Percentiles rank a stretch among this genome's conserved stretches.
phyloP scores from a whole-genome alignment of 2,797 vertebrate species.

The Syngnathus rostellatus region DNA sequence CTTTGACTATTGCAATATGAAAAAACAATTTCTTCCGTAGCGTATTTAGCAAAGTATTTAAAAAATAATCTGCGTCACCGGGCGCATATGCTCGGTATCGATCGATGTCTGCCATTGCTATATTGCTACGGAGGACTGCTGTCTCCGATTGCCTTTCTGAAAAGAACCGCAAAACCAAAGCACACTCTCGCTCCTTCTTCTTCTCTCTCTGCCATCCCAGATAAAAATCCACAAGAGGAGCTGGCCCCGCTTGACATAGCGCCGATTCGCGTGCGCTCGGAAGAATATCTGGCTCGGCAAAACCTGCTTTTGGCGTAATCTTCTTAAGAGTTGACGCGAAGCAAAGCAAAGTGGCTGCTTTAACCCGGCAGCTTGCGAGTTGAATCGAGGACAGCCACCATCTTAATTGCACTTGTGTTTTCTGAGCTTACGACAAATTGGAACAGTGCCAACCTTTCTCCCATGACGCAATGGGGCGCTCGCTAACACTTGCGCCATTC shows the following conservation, averaged over 20 bases:
- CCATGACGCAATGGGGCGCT: neutral
- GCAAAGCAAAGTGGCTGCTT: conserved; percentile 4
- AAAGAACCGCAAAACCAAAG: neutral
- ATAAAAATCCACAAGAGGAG: neutral
- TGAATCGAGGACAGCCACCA: neutral
- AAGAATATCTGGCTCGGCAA: conserved; percentile 5
- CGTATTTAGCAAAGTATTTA: too few relatives aligned
- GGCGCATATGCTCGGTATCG: too few relatives aligned
- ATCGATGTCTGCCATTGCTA: neutral
- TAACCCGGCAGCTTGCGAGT: neutral
- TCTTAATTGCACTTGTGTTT: neutral
- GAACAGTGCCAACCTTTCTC: neutral
- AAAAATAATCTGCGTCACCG: too few relatives aligned
- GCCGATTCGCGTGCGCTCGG: neutral
- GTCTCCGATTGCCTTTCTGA: neutral
- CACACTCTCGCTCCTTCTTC: too few relatives aligned
- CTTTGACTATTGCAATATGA: too few relatives aligned
- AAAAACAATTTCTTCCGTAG: too few relatives aligned
- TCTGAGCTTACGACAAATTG: neutral
- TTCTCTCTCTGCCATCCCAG: neutral
- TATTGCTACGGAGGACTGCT: neutral
- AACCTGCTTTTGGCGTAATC: conserved; percentile 8
- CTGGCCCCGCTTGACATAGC: conserved; percentile 2
- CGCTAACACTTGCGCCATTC: neutral
- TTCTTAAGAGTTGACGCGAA: conserved; percentile 2